phyloP scores from a whole-genome alignment of 1,140 invertebrate species.

The Lordiphosa clarofinis region DNA sequence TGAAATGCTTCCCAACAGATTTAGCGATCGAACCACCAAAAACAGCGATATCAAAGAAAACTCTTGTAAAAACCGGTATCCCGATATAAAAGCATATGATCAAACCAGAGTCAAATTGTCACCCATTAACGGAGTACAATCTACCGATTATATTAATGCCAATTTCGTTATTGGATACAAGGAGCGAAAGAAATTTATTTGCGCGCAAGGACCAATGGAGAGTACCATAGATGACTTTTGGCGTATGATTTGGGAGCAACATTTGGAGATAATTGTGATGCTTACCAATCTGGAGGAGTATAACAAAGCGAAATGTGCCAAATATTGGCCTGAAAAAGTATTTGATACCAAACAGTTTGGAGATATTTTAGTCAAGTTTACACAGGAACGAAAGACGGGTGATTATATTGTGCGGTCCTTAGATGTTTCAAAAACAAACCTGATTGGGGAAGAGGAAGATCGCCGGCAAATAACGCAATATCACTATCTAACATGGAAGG shows the following conservation, averaged over 20 bases:
- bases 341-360: constrained; percentile 89
- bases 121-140: constrained; percentile 87
- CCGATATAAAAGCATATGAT: constrained; percentile 95
- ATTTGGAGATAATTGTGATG: constrained; percentile 95
- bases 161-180: constrained; percentile 95
- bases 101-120: constrained; percentile 92
- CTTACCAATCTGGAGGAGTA: constrained; percentile 96
- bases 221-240: constrained; percentile 97
- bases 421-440: constrained; percentile 80
- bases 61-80: constrained; percentile 91
- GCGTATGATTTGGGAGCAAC: constrained; percentile 98
- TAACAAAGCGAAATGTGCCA: constrained; percentile 94
- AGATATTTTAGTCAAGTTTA: constrained; percentile 88
- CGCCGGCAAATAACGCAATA: constrained; percentile 91
- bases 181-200: constrained; percentile 95
- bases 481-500: constrained; percentile 97
- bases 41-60: constrained; percentile 94
- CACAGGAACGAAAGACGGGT: constrained; percentile 87
- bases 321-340: constrained; percentile 94
- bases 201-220: constrained; percentile 94
- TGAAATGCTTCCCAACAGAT: constrained; percentile 91
- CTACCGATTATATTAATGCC: constrained; percentile 95
- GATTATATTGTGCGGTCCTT: constrained; percentile 91
- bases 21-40: constrained; percentile 91
- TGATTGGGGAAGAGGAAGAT: constrained; percentile 82